Base-by-base conservation (phyloP, 2,888 invertebrate species). In the Papilio elwesi region DNA sequence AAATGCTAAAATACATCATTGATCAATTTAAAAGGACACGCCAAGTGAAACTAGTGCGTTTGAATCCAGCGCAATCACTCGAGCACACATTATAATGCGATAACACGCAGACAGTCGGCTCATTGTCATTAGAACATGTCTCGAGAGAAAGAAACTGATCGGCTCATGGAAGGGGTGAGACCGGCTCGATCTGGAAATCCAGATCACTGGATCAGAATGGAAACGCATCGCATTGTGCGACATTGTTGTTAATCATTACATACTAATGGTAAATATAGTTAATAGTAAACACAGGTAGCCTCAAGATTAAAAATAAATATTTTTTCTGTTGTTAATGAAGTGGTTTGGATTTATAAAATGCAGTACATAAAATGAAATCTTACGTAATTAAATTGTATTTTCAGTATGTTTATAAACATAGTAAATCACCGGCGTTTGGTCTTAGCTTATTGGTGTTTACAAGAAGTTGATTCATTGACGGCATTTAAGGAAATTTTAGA, bases 111-210 rank as follows among this genome's bases (percentile, higher is more conserved):
- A 13, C 38, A 55, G 52, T 8, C 15, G 16, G 55, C 52, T 55
- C 47, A 53, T 57, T 69, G 69, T 70, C 69, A 63, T 59, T 26
- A 47, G 47, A n/a, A n/a, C 64, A 11, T 15, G 69, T 36, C 57
- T 63, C 63, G 36, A 36, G 38, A 62, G 51, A 63, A 63, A 63
- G 36, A 62, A 51, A 52, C 55, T 26, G 51, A 68, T 59, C 64
- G 55, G 68, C 66, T 62, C 63, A 49, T 64, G 68, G 49, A 53
- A 15, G 53, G 48, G 55, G 55, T n/a, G 59, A 73, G 59, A 70
- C 64, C 62, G 15, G 62, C 47, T 63, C 43, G 36, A 26, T 36
- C 47, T 52, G 62, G 51, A 65, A 66, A 63, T 63, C 47, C 69
- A 47, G 69, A 51, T 63, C 69, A 70, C 52, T 62, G 51, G 63